Conservation (phyloP, 2,797 vertebrate genomes). For the Malacoctenus gilli region DNA sequence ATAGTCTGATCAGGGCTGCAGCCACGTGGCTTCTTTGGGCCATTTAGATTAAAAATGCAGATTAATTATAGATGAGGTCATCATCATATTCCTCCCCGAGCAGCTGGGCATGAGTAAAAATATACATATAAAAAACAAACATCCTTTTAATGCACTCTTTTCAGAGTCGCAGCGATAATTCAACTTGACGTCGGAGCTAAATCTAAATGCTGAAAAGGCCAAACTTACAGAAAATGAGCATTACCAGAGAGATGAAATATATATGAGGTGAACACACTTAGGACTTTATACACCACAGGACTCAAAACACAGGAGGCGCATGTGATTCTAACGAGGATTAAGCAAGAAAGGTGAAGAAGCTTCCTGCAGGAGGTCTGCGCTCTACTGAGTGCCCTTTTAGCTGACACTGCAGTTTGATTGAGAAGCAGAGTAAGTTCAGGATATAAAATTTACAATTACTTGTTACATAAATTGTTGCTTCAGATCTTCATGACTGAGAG, state of each 20-base stretch:
- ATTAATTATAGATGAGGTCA: slow-evolving; percentile 43
- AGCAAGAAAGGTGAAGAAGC: too few relatives aligned
- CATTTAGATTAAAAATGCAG: slow-evolving; percentile 30
- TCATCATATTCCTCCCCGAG: background rate
- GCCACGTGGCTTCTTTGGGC: background rate
- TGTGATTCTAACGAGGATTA: too few relatives aligned
- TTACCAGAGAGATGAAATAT: slow-evolving; percentile 45
- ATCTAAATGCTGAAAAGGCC: slow-evolving; percentile 23
- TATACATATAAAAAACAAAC: background rate
- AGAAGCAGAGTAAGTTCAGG: too few relatives aligned
- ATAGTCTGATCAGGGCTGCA: slow-evolving; percentile 34
- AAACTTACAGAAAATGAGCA: slow-evolving; percentile 36
- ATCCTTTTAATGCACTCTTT: background rate
- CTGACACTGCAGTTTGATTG: too few relatives aligned
- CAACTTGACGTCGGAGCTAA: slow-evolving; percentile 17
- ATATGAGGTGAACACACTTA: slow-evolving; percentile 44
- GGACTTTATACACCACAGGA: slow-evolving; percentile 21
- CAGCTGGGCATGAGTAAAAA: background rate
- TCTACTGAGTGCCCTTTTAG: too few relatives aligned
- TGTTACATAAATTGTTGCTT: too few relatives aligned
- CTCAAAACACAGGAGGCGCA: too few relatives aligned
- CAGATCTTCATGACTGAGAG: too few relatives aligned
- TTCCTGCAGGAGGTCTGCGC: too few relatives aligned
- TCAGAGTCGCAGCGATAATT: slow-evolving; percentile 4
- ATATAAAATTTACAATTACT: too few relatives aligned